Evolutionary conservation across 2,113 vertebrate species (phyloP).

Genomic region (Miniopterus natalensis): DNA sequence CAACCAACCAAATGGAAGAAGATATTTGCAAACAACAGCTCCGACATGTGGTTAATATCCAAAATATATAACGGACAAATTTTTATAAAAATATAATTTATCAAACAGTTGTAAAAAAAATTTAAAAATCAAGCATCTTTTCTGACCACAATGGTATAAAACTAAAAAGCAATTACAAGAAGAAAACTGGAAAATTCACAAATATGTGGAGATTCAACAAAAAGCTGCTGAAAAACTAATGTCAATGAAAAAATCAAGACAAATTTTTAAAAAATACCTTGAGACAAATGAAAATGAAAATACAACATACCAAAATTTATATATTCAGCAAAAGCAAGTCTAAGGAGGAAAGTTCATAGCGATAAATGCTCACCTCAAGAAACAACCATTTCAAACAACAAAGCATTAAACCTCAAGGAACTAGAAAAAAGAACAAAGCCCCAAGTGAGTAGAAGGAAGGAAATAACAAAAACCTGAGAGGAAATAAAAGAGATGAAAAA

Average conservation of each 20-base stretch:
- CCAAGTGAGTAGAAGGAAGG: neutral
- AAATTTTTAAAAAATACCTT: neutral
- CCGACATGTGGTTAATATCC: neutral
- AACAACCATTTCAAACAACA: neutral
- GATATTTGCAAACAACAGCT: neutral
- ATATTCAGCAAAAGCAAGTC: neutral
- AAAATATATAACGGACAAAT: neutral
- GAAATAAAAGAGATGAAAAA: neutral
- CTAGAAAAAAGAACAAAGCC: neutral
- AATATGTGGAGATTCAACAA: neutral
- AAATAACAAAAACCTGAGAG: slow-evolving; percentile 22
- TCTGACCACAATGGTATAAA: no score
- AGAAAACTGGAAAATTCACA: no score
- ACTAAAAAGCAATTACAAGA: no score
- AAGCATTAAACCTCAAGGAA: neutral
- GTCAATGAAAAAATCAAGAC: neutral
- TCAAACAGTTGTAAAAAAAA: neutral
- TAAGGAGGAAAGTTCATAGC: slow-evolving; percentile 1
- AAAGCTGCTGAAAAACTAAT: neutral
- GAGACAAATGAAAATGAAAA: slow-evolving; percentile 1
- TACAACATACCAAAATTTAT: neutral
- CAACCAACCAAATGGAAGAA: neutral
- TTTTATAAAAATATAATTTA: no score
- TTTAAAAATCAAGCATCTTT: no score
- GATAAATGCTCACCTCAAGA: neutral